These are phyloP conservation scores for Pachycephala philippinensis DNA, from an alignment of 2,113 vertebrate genomes.

Conservation along the genomic window DNA sequence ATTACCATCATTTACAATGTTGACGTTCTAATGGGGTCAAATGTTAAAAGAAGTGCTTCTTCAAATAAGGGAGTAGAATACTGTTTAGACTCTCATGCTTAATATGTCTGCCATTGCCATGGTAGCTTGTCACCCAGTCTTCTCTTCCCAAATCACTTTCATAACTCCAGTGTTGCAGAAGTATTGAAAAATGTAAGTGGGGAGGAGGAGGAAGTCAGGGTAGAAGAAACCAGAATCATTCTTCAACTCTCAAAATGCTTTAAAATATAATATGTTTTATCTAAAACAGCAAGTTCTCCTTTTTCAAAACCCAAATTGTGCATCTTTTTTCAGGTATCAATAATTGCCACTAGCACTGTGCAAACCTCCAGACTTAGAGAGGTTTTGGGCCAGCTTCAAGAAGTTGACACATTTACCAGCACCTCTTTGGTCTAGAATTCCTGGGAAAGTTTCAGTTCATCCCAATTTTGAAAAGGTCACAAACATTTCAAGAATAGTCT, in stretches of 20 bases:
- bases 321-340: not conserved
- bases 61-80: not conserved
- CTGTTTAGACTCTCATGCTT: not conserved
- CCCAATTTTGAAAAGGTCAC: not conserved
- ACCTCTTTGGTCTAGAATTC: not conserved
- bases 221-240: not conserved
- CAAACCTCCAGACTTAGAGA: not conserved
- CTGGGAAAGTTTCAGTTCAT: not conserved
- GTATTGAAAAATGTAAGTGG: not conserved
- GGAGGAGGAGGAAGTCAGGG: not conserved
- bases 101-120: not conserved
- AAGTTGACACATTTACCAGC: not conserved
- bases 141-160: not conserved
- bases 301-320: not conserved
- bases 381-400: not conserved
- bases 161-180: not conserved
- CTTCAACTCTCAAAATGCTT: not conserved
- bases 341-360: not conserved
- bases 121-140: not conserved
- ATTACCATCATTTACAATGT: not conserved
- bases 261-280: not conserved
- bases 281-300: not conserved
- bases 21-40: not conserved
- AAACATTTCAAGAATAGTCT: not conserved
- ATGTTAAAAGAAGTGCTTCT: not conserved